Evolutionary conservation across 2,113 vertebrate species (phyloP).

Genomic region (Neodon shergylaensis): DNA sequence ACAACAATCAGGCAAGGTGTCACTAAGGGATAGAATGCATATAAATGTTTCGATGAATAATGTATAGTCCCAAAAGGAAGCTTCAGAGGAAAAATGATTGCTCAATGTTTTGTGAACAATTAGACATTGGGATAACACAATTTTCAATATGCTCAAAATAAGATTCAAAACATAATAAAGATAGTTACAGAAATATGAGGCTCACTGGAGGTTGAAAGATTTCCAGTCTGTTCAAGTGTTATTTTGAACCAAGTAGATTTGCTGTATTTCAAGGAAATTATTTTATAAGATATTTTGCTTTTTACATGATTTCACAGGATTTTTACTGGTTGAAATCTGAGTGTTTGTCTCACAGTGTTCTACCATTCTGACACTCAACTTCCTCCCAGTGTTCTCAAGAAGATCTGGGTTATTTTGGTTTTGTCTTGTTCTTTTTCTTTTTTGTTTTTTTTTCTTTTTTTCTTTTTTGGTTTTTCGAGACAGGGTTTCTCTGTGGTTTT

Average conservation of each 20-base stretch:
- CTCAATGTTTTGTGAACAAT: slow-evolving; percentile 1
- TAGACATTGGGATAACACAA: not conserved
- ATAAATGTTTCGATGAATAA: not conserved
- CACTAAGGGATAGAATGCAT: not conserved
- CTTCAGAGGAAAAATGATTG: not conserved
- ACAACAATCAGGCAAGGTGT: not conserved
- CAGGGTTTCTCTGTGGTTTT: too few species aligned
- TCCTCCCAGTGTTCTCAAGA: not conserved
- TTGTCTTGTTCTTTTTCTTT: not conserved
- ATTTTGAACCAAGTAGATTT: not conserved
- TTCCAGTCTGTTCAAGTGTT: not conserved
- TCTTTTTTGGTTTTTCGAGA: too few species aligned
- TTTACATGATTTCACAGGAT: not conserved
- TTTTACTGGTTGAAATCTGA: not conserved
- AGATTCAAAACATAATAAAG: not conserved
- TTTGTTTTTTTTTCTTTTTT: too few species aligned
- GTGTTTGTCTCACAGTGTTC: not conserved
- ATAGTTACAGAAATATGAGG: not conserved
- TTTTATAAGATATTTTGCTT: slow-evolving; percentile 10
- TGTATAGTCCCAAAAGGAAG: not conserved
- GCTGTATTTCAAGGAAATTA: not conserved
- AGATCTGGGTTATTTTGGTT: not conserved
- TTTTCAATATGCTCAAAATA: not conserved
- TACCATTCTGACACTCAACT: not conserved
- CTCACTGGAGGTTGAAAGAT: not conserved